Base-by-base conservation (phyloP, 2,113 vertebrate genomes). In the Xenopus laevis region DNA sequence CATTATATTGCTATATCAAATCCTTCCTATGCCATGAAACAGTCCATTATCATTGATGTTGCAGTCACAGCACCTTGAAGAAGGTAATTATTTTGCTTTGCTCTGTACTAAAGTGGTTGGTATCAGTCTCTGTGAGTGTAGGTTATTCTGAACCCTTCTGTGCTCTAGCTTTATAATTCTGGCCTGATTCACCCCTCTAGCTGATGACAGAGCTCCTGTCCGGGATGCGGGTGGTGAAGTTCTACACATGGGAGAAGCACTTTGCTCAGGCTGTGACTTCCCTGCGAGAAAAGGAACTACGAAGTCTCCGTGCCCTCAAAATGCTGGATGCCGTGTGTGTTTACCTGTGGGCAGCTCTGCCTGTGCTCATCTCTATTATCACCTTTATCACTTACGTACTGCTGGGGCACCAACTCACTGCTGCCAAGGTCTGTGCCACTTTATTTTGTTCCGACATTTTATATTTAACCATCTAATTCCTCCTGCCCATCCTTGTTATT, bases 311-410 rank as follows among this genome's bases (percentile, higher is more conserved):
- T 64, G 73, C 84, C 50, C 65, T 96, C 78, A 94, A 93, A 66
- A 98, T 98, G 82, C 84, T 98, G 83, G 97, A 98, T 20, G 97
- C 97, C 1, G 59, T 93, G 79, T 99, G 97, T 0, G 97, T 99
- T 7, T 99, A 98, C 81, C 88, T 94, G 74, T 99, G 97, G 97
- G 96, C 95, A 1, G 95, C 95, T 2, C 83, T 98, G 73, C 97
- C 97, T 0, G 93, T 99, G 4, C 85, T 99, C 72, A 85, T 96
- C 84, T 96, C 95, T 80, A 96, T 99, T 68, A 79, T 92, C 82
- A 95, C 95, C 82, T 98, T 99, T 23, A 79, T 98, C 81, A 97
- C 94, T 0, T 98, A 95, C 0, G 90, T 95, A 70, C 82, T 98
- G 71, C 84, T 95, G 78, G 97, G 97, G 62, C 86, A 98, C 78